Evolutionary conservation across 2,797 vertebrate species (phyloP).

Genomic region (Sebastolobus altivelis): DNA sequence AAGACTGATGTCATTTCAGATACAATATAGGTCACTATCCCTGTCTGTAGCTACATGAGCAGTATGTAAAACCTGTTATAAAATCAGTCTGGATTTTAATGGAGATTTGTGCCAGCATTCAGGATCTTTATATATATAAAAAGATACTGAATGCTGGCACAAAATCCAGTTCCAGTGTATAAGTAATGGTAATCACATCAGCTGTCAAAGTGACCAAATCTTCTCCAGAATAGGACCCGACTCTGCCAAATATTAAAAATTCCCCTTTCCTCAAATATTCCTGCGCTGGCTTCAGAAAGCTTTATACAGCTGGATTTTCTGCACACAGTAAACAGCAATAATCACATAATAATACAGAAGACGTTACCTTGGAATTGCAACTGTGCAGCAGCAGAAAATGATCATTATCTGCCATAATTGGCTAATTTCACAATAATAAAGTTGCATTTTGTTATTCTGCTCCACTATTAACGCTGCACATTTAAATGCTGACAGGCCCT

Average conservation of each 20-base stretch:
- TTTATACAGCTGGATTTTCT: slow-evolving; percentile 15
- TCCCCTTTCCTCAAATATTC: neutral
- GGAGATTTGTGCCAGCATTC: neutral
- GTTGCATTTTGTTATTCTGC: slow-evolving; percentile 31
- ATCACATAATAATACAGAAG: neutral
- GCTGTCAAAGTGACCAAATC: neutral
- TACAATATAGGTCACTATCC: neutral
- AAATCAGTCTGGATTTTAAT: neutral
- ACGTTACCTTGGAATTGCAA: slow-evolving; percentile 14
- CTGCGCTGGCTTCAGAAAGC: slow-evolving; percentile 13
- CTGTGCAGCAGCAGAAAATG: slow-evolving; percentile 20
- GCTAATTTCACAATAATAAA: slow-evolving; percentile 36
- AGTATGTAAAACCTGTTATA: slow-evolving; percentile 13
- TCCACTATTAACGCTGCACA: slow-evolving; percentile 28
- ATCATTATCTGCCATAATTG: slow-evolving; percentile 18
- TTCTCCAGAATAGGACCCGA: slow-evolving; percentile 14
- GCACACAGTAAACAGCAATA: slow-evolving; percentile 18
- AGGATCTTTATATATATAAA: no score
- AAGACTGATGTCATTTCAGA: neutral
- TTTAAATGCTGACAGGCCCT: slow-evolving; percentile 25
- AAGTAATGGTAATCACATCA: neutral
- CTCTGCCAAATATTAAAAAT: slow-evolving; percentile 10
- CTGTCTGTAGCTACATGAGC: neutral
- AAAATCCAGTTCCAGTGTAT: slow-evolving; percentile 1
- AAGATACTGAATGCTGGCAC: neutral